Evolutionary conservation across 2,113 vertebrate species (phyloP), one percentile per base, ranked within the genome.

Genomic region (Chaenogobius annularis): DNA sequence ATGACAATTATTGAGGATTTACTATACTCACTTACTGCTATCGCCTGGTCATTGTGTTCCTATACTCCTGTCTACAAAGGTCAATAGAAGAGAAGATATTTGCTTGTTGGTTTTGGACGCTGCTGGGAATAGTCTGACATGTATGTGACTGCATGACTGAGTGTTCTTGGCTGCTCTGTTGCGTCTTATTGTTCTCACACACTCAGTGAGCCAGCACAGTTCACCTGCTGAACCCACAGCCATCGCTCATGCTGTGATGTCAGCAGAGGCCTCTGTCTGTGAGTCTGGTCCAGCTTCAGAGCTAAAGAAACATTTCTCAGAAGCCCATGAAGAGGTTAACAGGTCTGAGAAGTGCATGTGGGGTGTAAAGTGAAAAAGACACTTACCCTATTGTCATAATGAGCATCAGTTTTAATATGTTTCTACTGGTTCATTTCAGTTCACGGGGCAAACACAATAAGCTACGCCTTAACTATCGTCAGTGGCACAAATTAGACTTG

Each of bases 161-260:
- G 67, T 75, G 79, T 67, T 83, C 71, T 84, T 85, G 88, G 90
- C 88, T 87, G 80, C 81, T 78, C 81, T 37, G 68, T 63, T 77
- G 79, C 71, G 79, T 84, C 80, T 81, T 59, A 80, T 79, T 86
- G 87, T 89, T 91, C 89, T 84, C 85, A 48, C 73, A 73, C 74
- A 70, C 74, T 75, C 74, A 70, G 71, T 83, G 86, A 80, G 81
- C 83, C 88, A 87, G 80, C 82, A 69, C 70, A 78, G 80, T 75
- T 92, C 90, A 88, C 90, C 91, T 90, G 90, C 83, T 90, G 87
- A 91, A 90, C 89, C 83, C 71, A 1, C 77, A 83, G 87, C 77
- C 83, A 91, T 90, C 79, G 82, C 85, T 91, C 88, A 88, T 80
- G 73, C 80, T 82, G 85, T n/a, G 71, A 83, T 78, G 83, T 90